Evolutionary conservation across 2,888 invertebrate genomes (phyloP).

Genomic region (Selenia dentaria): DNA sequence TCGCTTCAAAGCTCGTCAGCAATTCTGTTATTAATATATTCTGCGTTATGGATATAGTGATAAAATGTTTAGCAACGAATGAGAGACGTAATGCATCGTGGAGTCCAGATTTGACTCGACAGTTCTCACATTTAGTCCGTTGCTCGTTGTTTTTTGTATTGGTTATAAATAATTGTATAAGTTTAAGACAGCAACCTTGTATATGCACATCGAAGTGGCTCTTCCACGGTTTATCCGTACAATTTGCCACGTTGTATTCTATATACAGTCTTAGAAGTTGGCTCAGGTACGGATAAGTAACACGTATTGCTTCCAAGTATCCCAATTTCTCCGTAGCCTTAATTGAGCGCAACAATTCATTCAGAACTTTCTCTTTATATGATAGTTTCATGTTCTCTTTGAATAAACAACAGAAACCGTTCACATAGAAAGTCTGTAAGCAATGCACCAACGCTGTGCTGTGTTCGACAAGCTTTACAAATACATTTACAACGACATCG

Average conservation of each 20-base stretch:
- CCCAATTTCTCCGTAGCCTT: constrained; percentile 56
- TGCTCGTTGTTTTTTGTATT: constrained; percentile 51
- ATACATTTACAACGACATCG: constrained; percentile 39
- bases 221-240: constrained; percentile 20
- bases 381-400: constrained; percentile 34
- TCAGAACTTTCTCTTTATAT: constrained; percentile 49
- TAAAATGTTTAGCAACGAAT: constrained; percentile 55
- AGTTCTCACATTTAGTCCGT: constrained; percentile 66
- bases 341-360: constrained; percentile 48
- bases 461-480: constrained; percentile 52
- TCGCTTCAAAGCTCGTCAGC: constrained; percentile 36
- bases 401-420: constrained; percentile 56
- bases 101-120: constrained; percentile 52
- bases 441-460: constrained; percentile 56
- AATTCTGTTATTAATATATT: constrained; percentile 41
- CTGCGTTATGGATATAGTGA: constrained; percentile 42
- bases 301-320: constrained; percentile 44
- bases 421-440: constrained; percentile 60
- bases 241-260: constrained; percentile 46
- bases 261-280: constrained; percentile 63
- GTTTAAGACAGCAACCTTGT: constrained; percentile 50
- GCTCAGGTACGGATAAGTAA: constrained; percentile 60
- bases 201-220: constrained; percentile 36
- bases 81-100: constrained; percentile 66
- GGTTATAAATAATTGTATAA: constrained; percentile 51